Conservation (phyloP, 2,888 invertebrate species). For the Limenitis arthemis region DNA sequence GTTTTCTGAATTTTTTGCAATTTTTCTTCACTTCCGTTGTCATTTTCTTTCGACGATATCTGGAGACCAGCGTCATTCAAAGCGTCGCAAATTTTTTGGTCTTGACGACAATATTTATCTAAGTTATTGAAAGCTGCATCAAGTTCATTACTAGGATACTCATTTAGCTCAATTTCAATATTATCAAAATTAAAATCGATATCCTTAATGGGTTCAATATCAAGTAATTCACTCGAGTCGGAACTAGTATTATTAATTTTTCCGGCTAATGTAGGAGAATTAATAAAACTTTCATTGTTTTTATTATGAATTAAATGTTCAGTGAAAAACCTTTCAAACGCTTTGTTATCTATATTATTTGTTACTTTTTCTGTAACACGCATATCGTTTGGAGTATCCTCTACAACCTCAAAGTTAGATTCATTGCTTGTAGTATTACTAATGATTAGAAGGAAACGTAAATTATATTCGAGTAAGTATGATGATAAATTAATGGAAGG, state of each 20-base stretch:
- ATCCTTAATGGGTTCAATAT: conserved; percentile 25
- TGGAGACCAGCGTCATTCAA: not conserved
- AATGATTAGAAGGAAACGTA: conserved; percentile 43
- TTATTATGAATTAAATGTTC: conserved; percentile 40
- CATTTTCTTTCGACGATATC: not conserved
- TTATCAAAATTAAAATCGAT: conserved; percentile 23
- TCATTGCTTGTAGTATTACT: conserved; percentile 42
- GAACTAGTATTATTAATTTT: conserved; percentile 48
- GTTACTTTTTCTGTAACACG: not conserved
- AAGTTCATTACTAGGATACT: conserved; percentile 45
- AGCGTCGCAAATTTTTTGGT: conserved; percentile 9
- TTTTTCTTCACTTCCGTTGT: conserved; percentile 11
- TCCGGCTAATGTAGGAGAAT: conserved; percentile 46
- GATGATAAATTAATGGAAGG: conserved; percentile 30
- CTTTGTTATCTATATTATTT: conserved; percentile 28
- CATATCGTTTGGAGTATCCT: conserved; percentile 37
- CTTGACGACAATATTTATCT: conserved; percentile 35
- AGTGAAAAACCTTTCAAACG: conserved; percentile 44
- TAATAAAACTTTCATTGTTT: conserved; percentile 28
- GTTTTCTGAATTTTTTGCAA: not conserved
- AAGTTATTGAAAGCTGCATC: conserved; percentile 47
- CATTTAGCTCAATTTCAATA: conserved; percentile 37
- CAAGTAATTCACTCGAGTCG: conserved; percentile 38
- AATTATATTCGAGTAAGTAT: conserved; percentile 54
- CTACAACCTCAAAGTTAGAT: conserved; percentile 41